These are phyloP conservation scores for Thinocorus orbignyianus DNA, from an alignment of 2,113 vertebrate genomes.

Conservation along the genomic window DNA sequence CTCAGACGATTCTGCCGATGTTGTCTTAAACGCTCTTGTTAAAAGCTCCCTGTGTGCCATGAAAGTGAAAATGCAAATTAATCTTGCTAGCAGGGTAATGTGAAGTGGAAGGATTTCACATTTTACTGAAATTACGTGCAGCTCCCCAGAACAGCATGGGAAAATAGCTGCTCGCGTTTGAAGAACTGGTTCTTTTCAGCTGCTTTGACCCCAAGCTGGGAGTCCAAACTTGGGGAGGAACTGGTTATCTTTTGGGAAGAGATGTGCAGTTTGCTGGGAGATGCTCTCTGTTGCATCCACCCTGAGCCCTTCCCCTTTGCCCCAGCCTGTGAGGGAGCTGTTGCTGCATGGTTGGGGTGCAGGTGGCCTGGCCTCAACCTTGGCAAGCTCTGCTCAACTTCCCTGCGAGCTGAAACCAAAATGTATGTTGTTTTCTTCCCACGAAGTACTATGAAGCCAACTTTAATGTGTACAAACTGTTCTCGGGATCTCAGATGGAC, in stretches of 20 bases:
- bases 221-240: rapidly evolving
- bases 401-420: not conserved
- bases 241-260: rapidly evolving
- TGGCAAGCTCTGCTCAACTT: not conserved
- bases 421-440: too few relatives aligned
- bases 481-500: not conserved
- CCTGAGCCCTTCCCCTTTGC: rapidly evolving
- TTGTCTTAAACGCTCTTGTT: not conserved
- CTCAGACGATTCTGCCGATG: not conserved
- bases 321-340: too few relatives aligned
- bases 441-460: not conserved
- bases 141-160: rapidly evolving
- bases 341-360: rapidly evolving
- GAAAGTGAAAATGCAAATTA: not conserved
- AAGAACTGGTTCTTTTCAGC: not conserved
- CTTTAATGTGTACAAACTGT: rapidly evolving
- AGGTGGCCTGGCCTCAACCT: rapidly evolving
- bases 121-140: not conserved
- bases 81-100: not conserved
- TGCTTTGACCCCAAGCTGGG: not conserved
- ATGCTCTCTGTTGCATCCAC: not conserved
- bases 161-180: rapidly evolving
- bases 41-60: not conserved
- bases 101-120: not conserved
- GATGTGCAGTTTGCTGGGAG: rapidly evolving